Percentiles rank a stretch among this genome's conserved stretches.
These are phyloP conservation scores for Morpho achilles DNA, from an alignment of 2,888 invertebrate genomes.

Conservation along the genomic window DNA sequence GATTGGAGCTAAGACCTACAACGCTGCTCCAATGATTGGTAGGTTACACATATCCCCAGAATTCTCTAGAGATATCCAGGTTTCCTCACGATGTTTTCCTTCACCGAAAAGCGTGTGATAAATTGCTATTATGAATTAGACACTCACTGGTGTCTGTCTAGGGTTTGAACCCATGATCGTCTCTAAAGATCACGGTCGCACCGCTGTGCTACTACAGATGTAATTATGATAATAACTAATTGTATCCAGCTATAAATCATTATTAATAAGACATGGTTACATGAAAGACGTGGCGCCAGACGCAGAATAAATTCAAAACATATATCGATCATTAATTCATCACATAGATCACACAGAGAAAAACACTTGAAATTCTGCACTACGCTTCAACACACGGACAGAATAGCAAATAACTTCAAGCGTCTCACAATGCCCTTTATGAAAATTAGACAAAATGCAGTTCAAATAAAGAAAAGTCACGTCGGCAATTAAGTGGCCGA, in stretches of 20 bases:
- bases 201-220: too few species aligned
- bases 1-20: too few species aligned
- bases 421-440: slow-evolving; percentile 28
- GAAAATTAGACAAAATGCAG: slow-evolving; percentile 37
- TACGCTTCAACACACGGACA: slow-evolving; percentile 22
- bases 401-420: slow-evolving; percentile 19
- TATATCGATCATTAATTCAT: slow-evolving; percentile 36
- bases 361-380: slow-evolving; percentile 38
- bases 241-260: slow-evolving; percentile 27
- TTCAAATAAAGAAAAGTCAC: slow-evolving; percentile 58
- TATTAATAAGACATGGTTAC: slow-evolving; percentile 30
- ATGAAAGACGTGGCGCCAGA: slow-evolving; percentile 36
- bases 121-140: too few species aligned
- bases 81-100: too few species aligned
- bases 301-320: slow-evolving; percentile 31
- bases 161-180: too few species aligned
- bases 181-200: too few species aligned
- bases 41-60: too few species aligned
- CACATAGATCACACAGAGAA: slow-evolving; percentile 38
- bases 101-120: too few species aligned
- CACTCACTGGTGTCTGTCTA: too few species aligned
- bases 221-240: slow-evolving; percentile 19
- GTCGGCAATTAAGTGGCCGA: slow-evolving; percentile 61
- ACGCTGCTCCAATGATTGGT: too few species aligned
- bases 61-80: too few species aligned